These are phyloP conservation scores for Platyscapa corneri DNA, from an alignment of 1,140 invertebrate species.

Conservation along the genomic window DNA sequence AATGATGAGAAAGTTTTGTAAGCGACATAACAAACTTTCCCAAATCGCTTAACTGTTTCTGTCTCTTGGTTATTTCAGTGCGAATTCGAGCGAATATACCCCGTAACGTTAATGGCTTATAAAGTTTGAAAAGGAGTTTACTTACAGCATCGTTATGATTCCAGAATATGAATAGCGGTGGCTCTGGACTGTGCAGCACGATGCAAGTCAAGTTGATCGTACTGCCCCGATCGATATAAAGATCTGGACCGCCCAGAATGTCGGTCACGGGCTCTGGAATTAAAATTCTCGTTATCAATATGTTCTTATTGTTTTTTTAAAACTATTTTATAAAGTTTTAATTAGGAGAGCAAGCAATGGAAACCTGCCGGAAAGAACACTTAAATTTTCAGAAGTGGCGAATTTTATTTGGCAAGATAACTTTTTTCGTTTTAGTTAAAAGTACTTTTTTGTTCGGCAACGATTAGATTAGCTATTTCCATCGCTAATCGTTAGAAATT, in stretches of 20 bases:
- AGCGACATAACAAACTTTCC: constrained; percentile 23
- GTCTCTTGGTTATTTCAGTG: constrained; percentile 37
- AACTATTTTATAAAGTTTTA: not conserved
- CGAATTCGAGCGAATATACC: not conserved
- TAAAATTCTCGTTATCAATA: not conserved
- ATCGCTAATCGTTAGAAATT: not conserved
- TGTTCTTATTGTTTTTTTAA: not conserved
- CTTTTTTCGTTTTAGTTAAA: too few relatives aligned
- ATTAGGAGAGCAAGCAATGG: not conserved
- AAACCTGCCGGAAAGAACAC: not conserved
- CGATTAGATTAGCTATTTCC: not conserved
- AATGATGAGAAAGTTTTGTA: constrained; percentile 22
- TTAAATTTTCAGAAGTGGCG: not conserved
- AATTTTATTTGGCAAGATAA: too few relatives aligned
- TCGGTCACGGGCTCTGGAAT: constrained; percentile 90
- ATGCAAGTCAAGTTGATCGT: constrained; percentile 95
- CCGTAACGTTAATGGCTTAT: constrained; percentile 46
- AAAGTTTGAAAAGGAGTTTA: constrained; percentile 55
- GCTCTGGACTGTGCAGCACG: constrained; percentile 90
- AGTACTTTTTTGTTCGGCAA: not conserved
- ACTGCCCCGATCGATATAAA: constrained; percentile 92
- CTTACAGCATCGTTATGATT: constrained; percentile 92
- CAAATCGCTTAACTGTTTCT: constrained; percentile 48
- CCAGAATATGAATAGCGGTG: constrained; percentile 94
- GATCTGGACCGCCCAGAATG: constrained; percentile 90